Percentiles rank a stretch among this genome's conserved stretches.
These are phyloP conservation scores for Melipona beecheii DNA, from an alignment of 2,888 invertebrate genomes.

Conservation along the genomic window DNA sequence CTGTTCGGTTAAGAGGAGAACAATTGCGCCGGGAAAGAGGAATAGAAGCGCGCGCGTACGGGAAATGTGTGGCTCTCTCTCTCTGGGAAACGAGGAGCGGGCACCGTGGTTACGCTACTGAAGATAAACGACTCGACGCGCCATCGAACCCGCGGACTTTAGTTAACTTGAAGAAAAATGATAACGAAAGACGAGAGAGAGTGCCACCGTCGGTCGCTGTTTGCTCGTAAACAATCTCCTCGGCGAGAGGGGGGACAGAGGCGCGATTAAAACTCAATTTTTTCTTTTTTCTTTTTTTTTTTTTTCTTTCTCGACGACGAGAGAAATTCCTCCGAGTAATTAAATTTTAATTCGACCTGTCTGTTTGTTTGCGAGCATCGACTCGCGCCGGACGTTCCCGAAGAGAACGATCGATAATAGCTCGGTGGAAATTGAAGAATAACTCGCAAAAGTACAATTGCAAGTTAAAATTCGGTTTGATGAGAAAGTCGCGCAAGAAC, in stretches of 20 bases:
- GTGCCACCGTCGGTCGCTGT: conserved; percentile 20
- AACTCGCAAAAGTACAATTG: not conserved
- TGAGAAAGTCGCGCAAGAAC: not conserved
- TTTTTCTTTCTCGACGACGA: not conserved
- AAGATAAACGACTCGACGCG: conserved; percentile 65
- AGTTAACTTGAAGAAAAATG: conserved; percentile 55
- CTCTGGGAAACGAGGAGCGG: not conserved
- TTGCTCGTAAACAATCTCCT: conserved; percentile 49
- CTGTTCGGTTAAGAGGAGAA: conserved; percentile 29
- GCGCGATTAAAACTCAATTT: not conserved
- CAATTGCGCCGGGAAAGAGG: conserved; percentile 4
- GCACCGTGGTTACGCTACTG: conserved; percentile 25
- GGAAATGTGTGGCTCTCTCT: conserved; percentile 33
- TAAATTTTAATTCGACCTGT: not conserved
- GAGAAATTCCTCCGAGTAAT: not conserved
- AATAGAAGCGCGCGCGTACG: conserved; percentile 12
- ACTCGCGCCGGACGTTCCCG: not conserved
- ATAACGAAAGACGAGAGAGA: conserved; percentile 59
- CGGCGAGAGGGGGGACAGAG: not conserved
- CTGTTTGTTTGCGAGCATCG: not conserved
- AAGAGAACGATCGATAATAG: not conserved
- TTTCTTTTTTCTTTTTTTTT: not conserved
- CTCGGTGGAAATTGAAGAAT: not conserved
- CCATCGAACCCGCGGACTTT: conserved; percentile 57
- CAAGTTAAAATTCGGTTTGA: not conserved